Percentiles rank a stretch among this genome's conserved stretches.
phyloP scores from a whole-genome alignment of 2,113 vertebrate species.

The Pachyramphus minor region DNA sequence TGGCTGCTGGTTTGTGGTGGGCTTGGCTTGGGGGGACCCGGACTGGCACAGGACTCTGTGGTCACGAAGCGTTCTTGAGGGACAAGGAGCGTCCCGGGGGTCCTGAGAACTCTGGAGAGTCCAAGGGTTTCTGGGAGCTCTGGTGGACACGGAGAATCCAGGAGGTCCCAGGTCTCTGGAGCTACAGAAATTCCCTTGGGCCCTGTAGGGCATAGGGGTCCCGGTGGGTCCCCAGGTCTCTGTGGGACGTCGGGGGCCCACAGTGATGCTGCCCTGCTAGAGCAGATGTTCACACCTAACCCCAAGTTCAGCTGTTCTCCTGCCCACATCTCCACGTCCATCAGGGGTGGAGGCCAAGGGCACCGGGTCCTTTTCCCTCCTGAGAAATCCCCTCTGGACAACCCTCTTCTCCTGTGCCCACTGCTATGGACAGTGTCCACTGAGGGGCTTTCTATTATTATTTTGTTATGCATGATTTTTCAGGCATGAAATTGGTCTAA shows the following conservation, averaged over 20 bases:
- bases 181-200: neutral
- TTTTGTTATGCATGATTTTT: conserved; percentile 46
- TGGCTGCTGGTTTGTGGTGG: fast-evolving
- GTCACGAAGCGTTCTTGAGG: neutral
- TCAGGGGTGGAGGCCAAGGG: neutral
- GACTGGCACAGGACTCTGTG: neutral
- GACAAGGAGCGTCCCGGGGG: neutral
- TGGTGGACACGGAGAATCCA: fast-evolving
- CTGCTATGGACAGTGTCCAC: neutral
- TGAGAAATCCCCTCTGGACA: neutral
- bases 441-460: neutral
- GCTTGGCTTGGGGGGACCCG: neutral
- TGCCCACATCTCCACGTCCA: neutral
- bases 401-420: neutral
- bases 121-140: neutral
- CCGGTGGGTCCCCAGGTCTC: neutral
- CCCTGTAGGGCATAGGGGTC: neutral
- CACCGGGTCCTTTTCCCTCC: neutral
- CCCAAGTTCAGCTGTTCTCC: neutral
- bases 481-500: conserved; percentile 68
- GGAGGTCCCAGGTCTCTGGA: neutral
- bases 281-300: neutral
- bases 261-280: fast-evolving
- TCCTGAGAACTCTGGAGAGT: neutral
- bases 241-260: neutral